These are phyloP conservation scores for Watersipora subatra DNA, from an alignment of 1,140 invertebrate genomes.

Conservation along the genomic window DNA sequence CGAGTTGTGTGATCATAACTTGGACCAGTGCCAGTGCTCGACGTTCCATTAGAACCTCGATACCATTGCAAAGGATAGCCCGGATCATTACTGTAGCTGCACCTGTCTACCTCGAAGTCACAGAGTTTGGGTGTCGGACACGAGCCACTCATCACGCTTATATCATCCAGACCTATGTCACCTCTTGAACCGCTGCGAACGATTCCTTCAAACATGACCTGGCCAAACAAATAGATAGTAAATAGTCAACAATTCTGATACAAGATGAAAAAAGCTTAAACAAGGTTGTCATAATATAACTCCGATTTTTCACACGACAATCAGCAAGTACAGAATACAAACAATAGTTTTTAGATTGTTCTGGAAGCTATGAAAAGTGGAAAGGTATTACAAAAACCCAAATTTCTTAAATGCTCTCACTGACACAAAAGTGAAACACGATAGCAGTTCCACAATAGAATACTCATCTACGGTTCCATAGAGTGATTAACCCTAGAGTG, in stretches of 20 bases:
- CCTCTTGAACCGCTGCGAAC: slow-evolving; percentile 53
- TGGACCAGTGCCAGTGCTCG: slow-evolving; percentile 55
- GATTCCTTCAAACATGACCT: slow-evolving; percentile 50
- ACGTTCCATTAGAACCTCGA: slow-evolving; percentile 17
- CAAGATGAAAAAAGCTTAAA: too few relatives aligned
- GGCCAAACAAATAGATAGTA: neutral
- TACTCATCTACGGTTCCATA: neutral
- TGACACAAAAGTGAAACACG: neutral
- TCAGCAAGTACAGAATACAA: neutral
- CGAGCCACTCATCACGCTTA: slow-evolving; percentile 49
- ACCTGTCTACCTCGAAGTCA: slow-evolving; percentile 25
- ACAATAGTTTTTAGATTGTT: neutral
- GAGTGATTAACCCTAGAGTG: too few relatives aligned
- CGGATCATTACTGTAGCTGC: slow-evolving; percentile 18
- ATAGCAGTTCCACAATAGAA: neutral
- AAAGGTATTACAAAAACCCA: neutral
- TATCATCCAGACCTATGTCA: slow-evolving; percentile 60
- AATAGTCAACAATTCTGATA: neutral
- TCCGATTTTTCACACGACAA: neutral
- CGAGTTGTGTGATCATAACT: slow-evolving; percentile 55
- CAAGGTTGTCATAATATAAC: too few relatives aligned
- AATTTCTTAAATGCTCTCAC: neutral
- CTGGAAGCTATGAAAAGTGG: neutral
- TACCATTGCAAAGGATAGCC: slow-evolving; percentile 27
- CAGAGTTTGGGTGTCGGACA: slow-evolving; percentile 17